These are phyloP conservation scores for Coccyzus lansbergi DNA, from an alignment of 2,797 vertebrate genomes.

Conservation along the genomic window DNA sequence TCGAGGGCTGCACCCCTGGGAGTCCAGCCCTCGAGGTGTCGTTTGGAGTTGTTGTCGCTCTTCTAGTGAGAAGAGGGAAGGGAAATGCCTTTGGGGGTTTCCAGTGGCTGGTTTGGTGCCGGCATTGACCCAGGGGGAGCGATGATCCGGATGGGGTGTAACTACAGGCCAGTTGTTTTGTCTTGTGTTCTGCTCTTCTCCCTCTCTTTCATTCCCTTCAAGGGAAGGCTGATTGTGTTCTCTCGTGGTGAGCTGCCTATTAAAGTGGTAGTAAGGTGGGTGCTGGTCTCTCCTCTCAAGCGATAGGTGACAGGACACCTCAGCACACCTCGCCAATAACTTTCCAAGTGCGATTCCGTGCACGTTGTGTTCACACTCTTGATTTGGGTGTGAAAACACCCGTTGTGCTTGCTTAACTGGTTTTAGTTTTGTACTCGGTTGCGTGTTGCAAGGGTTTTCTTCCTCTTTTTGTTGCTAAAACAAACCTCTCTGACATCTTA, in stretches of 20 bases:
- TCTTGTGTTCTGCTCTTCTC: neutral
- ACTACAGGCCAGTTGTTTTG: neutral
- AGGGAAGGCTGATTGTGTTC: neutral
- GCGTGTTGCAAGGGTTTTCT: accelerated
- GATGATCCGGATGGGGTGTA: neutral
- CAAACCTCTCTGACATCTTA: neutral
- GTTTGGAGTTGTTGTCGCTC: neutral
- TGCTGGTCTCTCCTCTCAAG: too few species aligned
- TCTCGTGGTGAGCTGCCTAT: neutral
- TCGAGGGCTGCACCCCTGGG: neutral
- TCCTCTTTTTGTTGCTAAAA: neutral
- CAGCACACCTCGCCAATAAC: neutral
- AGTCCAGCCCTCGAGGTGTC: neutral
- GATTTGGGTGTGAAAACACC: neutral
- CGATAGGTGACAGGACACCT: neutral
- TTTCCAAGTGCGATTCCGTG: neutral
- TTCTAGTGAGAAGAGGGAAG: neutral
- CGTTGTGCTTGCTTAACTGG: neutral
- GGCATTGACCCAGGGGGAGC: neutral
- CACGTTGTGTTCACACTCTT: neutral
- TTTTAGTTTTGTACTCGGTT: neutral
- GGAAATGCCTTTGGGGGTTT: neutral
- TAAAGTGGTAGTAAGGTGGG: neutral
- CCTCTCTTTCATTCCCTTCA: neutral
- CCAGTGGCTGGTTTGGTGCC: neutral